These are phyloP conservation scores for Gila orcuttii DNA, from an alignment of 2,113 vertebrate genomes.

Conservation along the genomic window DNA sequence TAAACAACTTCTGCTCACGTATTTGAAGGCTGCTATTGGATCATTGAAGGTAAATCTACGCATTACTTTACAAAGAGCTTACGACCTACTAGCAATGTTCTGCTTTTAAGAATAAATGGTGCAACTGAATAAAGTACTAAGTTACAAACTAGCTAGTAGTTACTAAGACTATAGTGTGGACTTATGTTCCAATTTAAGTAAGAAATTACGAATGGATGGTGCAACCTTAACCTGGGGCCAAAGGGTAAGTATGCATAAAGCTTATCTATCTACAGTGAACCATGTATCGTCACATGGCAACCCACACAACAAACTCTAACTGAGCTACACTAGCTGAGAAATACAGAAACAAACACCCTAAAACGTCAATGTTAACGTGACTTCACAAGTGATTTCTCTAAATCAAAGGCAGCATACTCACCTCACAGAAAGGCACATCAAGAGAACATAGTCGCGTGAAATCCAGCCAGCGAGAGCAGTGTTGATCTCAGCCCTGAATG, in stretches of 20 bases:
- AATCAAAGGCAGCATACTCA: not conserved
- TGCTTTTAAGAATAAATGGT: too few relatives aligned
- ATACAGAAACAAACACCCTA: not conserved
- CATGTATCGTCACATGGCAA: not conserved
- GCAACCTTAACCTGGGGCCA: not conserved
- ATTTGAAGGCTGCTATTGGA: too few relatives aligned
- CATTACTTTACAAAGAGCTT: too few relatives aligned
- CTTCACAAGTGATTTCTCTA: not conserved
- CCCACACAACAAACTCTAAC: slow-evolving; percentile 7
- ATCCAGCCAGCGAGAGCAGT: slow-evolving; percentile 13
- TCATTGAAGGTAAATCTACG: too few relatives aligned
- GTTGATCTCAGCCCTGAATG: slow-evolving; percentile 30
- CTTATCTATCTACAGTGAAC: not conserved
- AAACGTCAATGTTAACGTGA: not conserved
- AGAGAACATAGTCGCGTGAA: slow-evolving; percentile 7
- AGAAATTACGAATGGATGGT: too few relatives aligned
- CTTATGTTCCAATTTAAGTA: too few relatives aligned
- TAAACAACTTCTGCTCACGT: too few relatives aligned
- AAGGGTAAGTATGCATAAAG: slow-evolving; percentile 19
- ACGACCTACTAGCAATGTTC: too few relatives aligned
- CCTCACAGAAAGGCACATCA: slow-evolving; percentile 1
- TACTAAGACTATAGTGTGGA: too few relatives aligned
- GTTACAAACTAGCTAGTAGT: too few relatives aligned
- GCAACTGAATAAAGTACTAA: too few relatives aligned
- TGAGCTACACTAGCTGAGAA: not conserved